Base-by-base conservation (phyloP, 1,140 invertebrate species). In the Scaptodrosophila lebanonensis region DNA sequence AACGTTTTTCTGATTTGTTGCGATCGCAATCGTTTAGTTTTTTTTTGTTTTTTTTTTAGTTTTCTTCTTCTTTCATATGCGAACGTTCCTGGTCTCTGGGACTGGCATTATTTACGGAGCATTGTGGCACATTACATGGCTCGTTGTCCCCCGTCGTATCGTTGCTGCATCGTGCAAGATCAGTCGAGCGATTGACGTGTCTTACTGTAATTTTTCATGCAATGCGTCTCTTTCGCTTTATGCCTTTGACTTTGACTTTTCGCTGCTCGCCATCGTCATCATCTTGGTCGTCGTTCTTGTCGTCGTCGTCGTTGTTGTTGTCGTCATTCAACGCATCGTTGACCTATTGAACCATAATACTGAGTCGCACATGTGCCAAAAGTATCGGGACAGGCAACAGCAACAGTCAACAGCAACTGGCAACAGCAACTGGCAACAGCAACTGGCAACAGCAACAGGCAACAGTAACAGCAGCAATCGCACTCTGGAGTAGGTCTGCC, bases 331-430 rank as follows among this genome's bases (percentile, higher is more conserved):
- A 82, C 75, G 75, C 75, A 82, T 82, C 75, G 75, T 82, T 82
- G 75, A 82, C 75, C 75, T 82, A 82, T 82, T 82, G 75, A 82
- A 82, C 75, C 75, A 82, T 82, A 82, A 82, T 82, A 45, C 59
- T 15, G 22, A 22, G 20, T 22, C 25, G 57, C 59, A 65, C 73
- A 79, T 75, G 75, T 82, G 69, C 75, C 75, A 66, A 52, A 82
- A 79, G 73, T 68, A 79, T 67, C 54, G 57, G 29, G 8, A 44
- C 15, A 25, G 9, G 20, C 20, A 2, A 40, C 36, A 45, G 27
- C 53, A 18, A 18, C 47, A 17, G 16, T 40, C 20, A 18, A 9
- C 42, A 18, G 30, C 36, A 48, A 49, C 12, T 25, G 22, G 22
- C 22, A 4, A 8, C 8, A 25, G 22, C 22, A 25, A 8, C n/a